Percentiles rank a stretch among this genome's conserved stretches.
These are phyloP conservation scores for Diacarnus erythraeanus DNA, from an alignment of 37 sponge, comb jelly and placozoan species.

Conservation along the genomic window DNA sequence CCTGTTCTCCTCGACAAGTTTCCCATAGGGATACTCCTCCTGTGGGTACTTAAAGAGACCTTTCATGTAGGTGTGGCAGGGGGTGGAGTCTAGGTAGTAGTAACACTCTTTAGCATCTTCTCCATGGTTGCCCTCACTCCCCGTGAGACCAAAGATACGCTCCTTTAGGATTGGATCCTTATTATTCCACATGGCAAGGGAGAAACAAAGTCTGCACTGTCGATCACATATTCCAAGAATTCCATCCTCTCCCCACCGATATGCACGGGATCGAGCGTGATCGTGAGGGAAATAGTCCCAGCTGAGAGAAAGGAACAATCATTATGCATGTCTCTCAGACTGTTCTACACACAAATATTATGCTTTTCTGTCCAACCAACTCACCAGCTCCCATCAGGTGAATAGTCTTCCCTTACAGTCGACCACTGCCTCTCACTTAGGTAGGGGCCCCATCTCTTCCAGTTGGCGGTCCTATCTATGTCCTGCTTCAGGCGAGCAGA, in stretches of 20 bases:
- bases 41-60: slow-evolving; percentile 95
- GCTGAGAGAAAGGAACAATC: slow-evolving; percentile 33
- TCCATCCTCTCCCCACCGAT: slow-evolving; percentile 98
- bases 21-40: slow-evolving; percentile 80
- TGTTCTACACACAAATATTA: too few species aligned
- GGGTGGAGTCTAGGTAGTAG: slow-evolving; percentile 97
- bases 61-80: slow-evolving; percentile 95
- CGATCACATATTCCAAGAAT: slow-evolving; percentile 91
- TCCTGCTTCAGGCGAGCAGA: slow-evolving; percentile 77
- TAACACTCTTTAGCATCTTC: slow-evolving; percentile 96
- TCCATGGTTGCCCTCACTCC: slow-evolving; percentile 93
- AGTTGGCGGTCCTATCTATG: slow-evolving; percentile 66
- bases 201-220: slow-evolving; percentile 93
- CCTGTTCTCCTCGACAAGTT: slow-evolving; percentile 80
- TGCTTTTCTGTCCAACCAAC: too few species aligned
- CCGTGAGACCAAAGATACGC: slow-evolving; percentile 90
- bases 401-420: slow-evolving; percentile 96
- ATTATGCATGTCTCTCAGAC: too few species aligned
- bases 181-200: slow-evolving; percentile 87
- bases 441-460: slow-evolving; percentile 98
- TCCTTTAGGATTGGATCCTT: slow-evolving; percentile 95
- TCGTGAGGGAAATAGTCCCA: slow-evolving; percentile 97
- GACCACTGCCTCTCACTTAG: slow-evolving; percentile 96
- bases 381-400: slow-evolving; percentile 85
- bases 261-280: slow-evolving; percentile 90